Evolutionary conservation across 2,888 invertebrate genomes (phyloP), one percentile per base, ranked within the genome.

Genomic region (Drosophila maculinotata): DNA sequence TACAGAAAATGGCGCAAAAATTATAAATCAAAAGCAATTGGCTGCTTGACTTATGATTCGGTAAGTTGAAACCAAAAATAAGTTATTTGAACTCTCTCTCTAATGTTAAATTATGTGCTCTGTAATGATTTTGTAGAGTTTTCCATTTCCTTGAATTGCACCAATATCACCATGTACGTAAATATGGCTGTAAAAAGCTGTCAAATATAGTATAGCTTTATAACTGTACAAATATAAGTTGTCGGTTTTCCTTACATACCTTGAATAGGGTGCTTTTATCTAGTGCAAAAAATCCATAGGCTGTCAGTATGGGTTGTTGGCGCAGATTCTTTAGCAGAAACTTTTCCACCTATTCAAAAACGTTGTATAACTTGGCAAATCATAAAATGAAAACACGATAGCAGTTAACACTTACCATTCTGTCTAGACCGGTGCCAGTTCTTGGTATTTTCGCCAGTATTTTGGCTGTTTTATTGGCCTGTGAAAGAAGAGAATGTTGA

Each of bases 1-100:
- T 99, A 99, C 93, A 98, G 99, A 93, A 97, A 98, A 95, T 99
- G 99, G 99, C 95, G 99, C 72, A 95, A 89, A 79, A 90, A 91
- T 85, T 91, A 87, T 79, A 91, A 90, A 90, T 96, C 96, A 93
- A 95, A 95, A 90, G 96, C 96, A 69, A 95, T 95, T 92, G 94
- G 94, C 87, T 89, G 87, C 78, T 95, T 95, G 91, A 94, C 94
- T 82, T 94, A 94, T 91, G 96, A 91, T 90, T 94, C 95, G 93
- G 96, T 96, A 93, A 92, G 93, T 69, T 7, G 1, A 23, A 17
- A 31, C 14, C 1, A 15, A 1, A 6, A 35, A 12, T 30, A 23
- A 14, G 23, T 28, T 10, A 14, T 51, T 4, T 5, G 2, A n/a
- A 14, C 7, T 17, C 10, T 8, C 10, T 8, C n/a, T 7, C 7